phyloP scores from a whole-genome alignment of 2,113 vertebrate species.

The Sinocyclocheilus anshuiensis region DNA sequence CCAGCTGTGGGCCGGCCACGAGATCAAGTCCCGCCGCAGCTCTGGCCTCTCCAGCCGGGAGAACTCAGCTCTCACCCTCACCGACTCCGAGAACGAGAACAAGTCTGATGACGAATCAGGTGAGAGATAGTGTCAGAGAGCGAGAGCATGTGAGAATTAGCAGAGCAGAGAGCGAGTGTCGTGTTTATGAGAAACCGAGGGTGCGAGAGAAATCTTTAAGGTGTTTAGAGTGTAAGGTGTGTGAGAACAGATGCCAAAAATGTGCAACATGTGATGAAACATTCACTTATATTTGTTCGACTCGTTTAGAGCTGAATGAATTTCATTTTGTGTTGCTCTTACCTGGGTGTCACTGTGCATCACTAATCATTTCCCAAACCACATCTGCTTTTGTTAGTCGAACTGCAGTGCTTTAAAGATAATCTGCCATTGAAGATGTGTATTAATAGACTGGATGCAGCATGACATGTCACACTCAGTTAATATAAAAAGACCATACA shows the following conservation, averaged over 20 bases:
- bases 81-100: constrained; percentile 88
- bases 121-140: constrained; percentile 50
- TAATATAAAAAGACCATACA: neutral
- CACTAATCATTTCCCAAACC: neutral
- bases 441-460: neutral
- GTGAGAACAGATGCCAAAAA: constrained; percentile 23
- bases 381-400: neutral
- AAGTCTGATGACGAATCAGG: constrained; percentile 89
- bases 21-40: constrained; percentile 82
- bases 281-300: constrained; percentile 35
- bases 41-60: constrained; percentile 86
- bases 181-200: constrained; percentile 10
- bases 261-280: constrained; percentile 11
- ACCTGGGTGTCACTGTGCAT: neutral
- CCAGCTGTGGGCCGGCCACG: constrained; percentile 80
- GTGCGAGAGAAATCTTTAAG: constrained; percentile 19
- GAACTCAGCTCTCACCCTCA: constrained; percentile 87
- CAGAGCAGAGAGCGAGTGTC: neutral
- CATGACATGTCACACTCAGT: neutral
- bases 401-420: neutral
- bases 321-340: constrained; percentile 4
- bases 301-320: constrained; percentile 33
- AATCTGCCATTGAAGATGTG: neutral
- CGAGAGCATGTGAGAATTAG: neutral
- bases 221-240: constrained; percentile 3